Conservation (phyloP, 2,113 vertebrate genomes). For the Hippolais icterina region DNA sequence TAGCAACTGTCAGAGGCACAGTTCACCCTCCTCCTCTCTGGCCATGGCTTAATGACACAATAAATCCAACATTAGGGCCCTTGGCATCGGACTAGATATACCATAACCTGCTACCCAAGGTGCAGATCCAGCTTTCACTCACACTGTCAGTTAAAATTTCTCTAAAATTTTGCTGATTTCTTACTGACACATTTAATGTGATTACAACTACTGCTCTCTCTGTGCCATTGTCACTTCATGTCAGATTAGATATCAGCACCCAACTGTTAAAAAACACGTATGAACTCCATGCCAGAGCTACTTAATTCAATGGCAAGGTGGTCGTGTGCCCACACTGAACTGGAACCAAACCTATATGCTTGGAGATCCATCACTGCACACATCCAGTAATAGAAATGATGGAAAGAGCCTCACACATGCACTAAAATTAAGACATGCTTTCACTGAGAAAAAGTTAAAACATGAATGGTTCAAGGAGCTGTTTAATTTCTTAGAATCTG, state of each 20-base stretch:
- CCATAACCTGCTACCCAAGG: background rate
- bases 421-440: background rate
- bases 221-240: background rate
- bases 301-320: background rate
- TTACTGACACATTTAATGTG: background rate
- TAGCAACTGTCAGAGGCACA: background rate
- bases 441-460: background rate
- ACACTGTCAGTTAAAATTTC: background rate
- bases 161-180: background rate
- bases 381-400: background rate
- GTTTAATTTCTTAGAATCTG: background rate
- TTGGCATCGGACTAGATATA: background rate
- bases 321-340: accelerated
- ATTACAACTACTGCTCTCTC: background rate
- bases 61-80: background rate
- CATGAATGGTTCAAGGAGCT: background rate
- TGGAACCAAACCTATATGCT: background rate
- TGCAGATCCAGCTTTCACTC: background rate
- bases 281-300: background rate
- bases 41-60: background rate
- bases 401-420: background rate
- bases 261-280: background rate
- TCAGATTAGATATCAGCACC: background rate
- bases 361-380: background rate
- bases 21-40: background rate